These are phyloP conservation scores for Apis cerana DNA, from an alignment of 1,140 invertebrate species.

Conservation along the genomic window DNA sequence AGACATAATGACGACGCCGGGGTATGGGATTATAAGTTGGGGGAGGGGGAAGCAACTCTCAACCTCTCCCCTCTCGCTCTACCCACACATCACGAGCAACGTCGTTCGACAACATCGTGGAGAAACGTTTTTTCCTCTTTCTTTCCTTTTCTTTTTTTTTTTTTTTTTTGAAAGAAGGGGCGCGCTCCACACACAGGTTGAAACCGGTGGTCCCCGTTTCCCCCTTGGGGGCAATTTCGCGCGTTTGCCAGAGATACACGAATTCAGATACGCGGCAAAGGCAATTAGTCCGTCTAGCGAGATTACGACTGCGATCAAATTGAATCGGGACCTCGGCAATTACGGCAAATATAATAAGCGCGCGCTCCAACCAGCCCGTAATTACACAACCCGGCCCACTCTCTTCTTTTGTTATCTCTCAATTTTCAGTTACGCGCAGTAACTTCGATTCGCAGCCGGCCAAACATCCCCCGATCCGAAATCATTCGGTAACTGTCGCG, in stretches of 20 bases:
- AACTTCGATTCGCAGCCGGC: not conserved
- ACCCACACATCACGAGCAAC: no score
- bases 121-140: no score
- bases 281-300: slow-evolving; percentile 51
- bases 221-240: slow-evolving; percentile 32
- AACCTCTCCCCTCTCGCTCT: not conserved
- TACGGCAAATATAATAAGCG: slow-evolving; percentile 49
- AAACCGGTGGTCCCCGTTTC: not conserved
- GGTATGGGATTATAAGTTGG: slow-evolving; percentile 68
- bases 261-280: slow-evolving; percentile 45
- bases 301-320: slow-evolving; percentile 53
- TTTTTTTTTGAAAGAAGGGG: not conserved
- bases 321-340: slow-evolving; percentile 50
- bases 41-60: slow-evolving; percentile 52
- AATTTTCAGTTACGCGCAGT: slow-evolving; percentile 33
- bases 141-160: no score
- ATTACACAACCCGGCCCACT: slow-evolving; percentile 30
- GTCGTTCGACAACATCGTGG: not conserved
- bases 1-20: slow-evolving; percentile 74
- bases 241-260: slow-evolving; percentile 46
- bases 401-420: slow-evolving; percentile 51
- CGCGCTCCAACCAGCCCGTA: slow-evolving; percentile 35
- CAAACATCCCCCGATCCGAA: not conserved
- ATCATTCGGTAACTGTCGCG: not conserved
- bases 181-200: not conserved